A percentile compares a stretch with the other conserved stretches of the same genome.
Evolutionary conservation across 2,797 vertebrate species (phyloP).

Genomic region (Falco naumanni): DNA sequence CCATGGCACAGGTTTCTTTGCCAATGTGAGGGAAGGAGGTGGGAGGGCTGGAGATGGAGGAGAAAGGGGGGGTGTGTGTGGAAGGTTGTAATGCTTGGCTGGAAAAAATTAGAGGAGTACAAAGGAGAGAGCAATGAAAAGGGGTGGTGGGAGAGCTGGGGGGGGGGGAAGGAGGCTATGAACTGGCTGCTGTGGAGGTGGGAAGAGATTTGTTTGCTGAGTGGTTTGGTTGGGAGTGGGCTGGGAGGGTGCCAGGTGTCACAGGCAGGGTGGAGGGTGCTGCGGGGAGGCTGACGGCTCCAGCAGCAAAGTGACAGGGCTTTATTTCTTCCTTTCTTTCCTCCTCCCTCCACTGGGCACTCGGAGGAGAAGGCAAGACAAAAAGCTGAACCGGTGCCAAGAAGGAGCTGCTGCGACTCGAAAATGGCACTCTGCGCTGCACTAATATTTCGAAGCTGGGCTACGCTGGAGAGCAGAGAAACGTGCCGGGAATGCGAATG

Average conservation of each 20-base stretch:
- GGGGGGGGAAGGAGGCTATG: background rate
- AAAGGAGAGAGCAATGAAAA: background rate
- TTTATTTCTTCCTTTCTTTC: background rate
- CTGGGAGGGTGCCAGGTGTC: background rate
- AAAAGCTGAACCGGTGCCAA: slow-evolving; percentile 83
- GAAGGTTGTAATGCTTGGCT: slow-evolving; percentile 17
- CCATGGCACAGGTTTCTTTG: background rate
- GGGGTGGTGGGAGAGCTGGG: background rate
- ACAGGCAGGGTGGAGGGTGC: background rate
- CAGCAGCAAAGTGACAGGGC: background rate
- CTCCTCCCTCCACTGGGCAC: background rate
- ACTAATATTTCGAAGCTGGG: slow-evolving; percentile 67
- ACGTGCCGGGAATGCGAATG: slow-evolving; percentile 73
- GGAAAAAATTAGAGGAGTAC: slow-evolving; percentile 44
- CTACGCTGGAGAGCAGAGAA: slow-evolving; percentile 42
- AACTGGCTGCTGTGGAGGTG: background rate
- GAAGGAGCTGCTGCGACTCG: slow-evolving; percentile 72
- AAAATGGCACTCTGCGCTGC: slow-evolving; percentile 65
- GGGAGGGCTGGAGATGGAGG: background rate
- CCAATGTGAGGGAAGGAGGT: background rate
- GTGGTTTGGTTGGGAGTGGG: background rate
- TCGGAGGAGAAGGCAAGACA: slow-evolving; percentile 71
- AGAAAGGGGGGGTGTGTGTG: background rate
- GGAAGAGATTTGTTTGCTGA: background rate
- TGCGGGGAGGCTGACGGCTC: background rate